Base-by-base conservation (phyloP, 2,113 vertebrate species). In the Mobula birostris region DNA sequence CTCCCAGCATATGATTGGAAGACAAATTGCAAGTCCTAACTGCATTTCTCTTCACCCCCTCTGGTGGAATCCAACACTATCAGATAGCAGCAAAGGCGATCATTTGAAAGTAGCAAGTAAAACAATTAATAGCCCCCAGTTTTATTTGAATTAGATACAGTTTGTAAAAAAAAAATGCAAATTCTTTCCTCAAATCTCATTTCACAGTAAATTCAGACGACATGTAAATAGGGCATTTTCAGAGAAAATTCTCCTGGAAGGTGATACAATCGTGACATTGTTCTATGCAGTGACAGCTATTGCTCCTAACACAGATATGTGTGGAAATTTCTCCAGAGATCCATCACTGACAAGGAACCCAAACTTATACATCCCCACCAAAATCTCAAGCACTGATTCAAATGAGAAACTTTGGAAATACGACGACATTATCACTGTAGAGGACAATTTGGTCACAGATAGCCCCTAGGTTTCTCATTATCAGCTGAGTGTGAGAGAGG, bases 131-230 rank as follows among this genome's bases (percentile, higher is more conserved):
- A 27, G 36, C 90, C 90, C 48, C 68, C 1, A 56, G 68, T 74
- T 93, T 72, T 93, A 74, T 93, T 74, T 48, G 90, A 48, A 48
- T 74, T 74, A 29, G 90, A 74, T 48, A 74, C 11, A 7, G 90
- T 72, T 58, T 74, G 72, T 15, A 29, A 56, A 74, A 91, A 91
- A 40, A 66, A 93, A 93, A 48, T 74, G 90, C 90, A 93, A 72
- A 93, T 48, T 74, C 19, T 29, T 15, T 21, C 63, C 21, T 68
- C 4, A n/a, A 66, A 68, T 68, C 61, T 68, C 32, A 68, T 90
- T 90, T 90, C 87, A 36, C 87, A 68, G 63, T 21, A 74, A 48
- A 74, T 56, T 27, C 36, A 48, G 66, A 40, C 2, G 8, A 14
- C 24, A 32, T 2, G 4, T 72, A 93, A 74, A 93, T 74, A 9